Percentiles rank a stretch among this genome's conserved stretches.
Conservation (phyloP, 1,140 invertebrate species). For the Bilobella aurantiaca region DNA sequence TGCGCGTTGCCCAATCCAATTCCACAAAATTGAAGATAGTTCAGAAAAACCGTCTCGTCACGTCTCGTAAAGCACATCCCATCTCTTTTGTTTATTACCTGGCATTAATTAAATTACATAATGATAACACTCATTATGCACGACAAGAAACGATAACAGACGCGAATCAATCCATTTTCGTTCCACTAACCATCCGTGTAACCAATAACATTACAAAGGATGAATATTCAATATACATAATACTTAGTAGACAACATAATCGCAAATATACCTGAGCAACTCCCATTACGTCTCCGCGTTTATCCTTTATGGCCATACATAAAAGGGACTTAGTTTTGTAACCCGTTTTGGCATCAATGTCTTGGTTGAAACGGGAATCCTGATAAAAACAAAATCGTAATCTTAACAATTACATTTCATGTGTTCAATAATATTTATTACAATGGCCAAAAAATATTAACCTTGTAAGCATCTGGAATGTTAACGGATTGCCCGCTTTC, state of each 20-base stretch:
- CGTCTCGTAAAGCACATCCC: constrained; percentile 65
- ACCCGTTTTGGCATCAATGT: constrained; percentile 82
- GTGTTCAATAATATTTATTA: too few relatives aligned
- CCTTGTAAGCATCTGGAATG: constrained; percentile 91
- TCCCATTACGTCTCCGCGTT: constrained; percentile 84
- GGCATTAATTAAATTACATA: constrained; percentile 18
- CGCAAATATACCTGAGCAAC: constrained; percentile 80
- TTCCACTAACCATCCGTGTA: too few relatives aligned
- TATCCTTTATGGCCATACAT: constrained; percentile 93
- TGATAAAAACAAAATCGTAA: constrained; percentile 47
- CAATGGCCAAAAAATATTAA: too few relatives aligned
- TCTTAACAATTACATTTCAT: too few relatives aligned
- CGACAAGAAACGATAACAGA: too few relatives aligned
- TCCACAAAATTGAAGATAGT: constrained; percentile 90
- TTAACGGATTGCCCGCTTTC: constrained; percentile 84
- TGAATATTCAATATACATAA: too few relatives aligned
- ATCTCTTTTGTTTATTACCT: constrained; percentile 87
- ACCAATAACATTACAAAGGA: too few relatives aligned
- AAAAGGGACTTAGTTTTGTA: constrained; percentile 84
- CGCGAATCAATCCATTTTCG: too few relatives aligned
- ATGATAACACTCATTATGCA: background rate
- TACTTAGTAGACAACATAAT: too few relatives aligned
- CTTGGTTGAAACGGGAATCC: constrained; percentile 83
- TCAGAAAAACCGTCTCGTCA: constrained; percentile 83
- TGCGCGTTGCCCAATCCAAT: constrained; percentile 81